Conservation (phyloP, 2,888 invertebrate species). For the Nasonia oneida region DNA sequence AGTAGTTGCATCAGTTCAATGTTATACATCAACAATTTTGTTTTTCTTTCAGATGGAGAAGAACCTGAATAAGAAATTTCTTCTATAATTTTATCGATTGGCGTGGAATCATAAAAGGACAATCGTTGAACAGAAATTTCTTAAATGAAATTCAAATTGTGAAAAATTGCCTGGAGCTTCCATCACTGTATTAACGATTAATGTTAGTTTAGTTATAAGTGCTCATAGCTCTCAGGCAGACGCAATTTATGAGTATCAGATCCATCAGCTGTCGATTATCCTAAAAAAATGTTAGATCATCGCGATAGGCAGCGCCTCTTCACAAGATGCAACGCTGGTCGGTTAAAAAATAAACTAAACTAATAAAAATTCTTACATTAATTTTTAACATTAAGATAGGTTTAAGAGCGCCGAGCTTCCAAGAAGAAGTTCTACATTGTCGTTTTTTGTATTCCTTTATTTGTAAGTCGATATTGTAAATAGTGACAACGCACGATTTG, state of each 20-base stretch:
- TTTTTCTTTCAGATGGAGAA: conserved; percentile 58
- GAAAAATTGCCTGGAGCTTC: conserved; percentile 50
- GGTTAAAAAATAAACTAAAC: conserved; percentile 36
- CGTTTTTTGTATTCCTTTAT: conserved; percentile 62
- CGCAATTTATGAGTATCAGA: conserved; percentile 43
- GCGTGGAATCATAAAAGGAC: conserved; percentile 51
- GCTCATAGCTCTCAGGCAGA: conserved; percentile 47
- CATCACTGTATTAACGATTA: conserved; percentile 54
- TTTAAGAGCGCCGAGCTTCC: conserved; percentile 61
- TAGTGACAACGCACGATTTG: conserved; percentile 57
- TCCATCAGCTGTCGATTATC: conserved; percentile 40
- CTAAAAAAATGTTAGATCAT: conserved; percentile 23
- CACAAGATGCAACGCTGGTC: conserved; percentile 16
- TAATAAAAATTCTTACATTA: conserved; percentile 51
- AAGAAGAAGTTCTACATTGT: conserved; percentile 58
- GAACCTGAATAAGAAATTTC: conserved; percentile 58
- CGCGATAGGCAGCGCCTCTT: not conserved
- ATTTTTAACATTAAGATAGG: conserved; percentile 58
- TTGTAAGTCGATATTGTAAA: conserved; percentile 62
- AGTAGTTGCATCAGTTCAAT: not conserved
- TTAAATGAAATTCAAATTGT: conserved; percentile 25
- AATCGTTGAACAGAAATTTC: conserved; percentile 54
- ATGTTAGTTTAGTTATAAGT: conserved; percentile 59
- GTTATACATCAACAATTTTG: not conserved
- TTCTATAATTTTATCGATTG: conserved; percentile 42